Percentiles rank a stretch among this genome's conserved stretches.
phyloP scores from a whole-genome alignment of 2,113 vertebrate genomes.

The Centrocercus urophasianus region DNA sequence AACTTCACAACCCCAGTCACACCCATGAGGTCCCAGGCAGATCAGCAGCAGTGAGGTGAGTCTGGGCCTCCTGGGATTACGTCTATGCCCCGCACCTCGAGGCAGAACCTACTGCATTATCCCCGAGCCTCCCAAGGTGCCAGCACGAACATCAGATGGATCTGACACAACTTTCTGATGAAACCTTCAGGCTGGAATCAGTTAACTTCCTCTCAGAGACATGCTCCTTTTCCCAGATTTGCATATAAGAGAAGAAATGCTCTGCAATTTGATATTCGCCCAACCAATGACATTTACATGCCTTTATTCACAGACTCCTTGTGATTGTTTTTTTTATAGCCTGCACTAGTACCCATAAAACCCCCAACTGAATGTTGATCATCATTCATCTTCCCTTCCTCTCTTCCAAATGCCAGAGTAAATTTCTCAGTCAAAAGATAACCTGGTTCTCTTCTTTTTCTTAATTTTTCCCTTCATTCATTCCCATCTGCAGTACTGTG shows the following conservation, averaged over 20 bases:
- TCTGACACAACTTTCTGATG: neutral
- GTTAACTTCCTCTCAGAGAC: slow-evolving; percentile 3
- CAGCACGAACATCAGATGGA: neutral
- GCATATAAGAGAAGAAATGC: slow-evolving; percentile 8
- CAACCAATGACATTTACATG: neutral
- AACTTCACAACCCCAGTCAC: neutral
- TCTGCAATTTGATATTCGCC: neutral
- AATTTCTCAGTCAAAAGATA: slow-evolving; percentile 32
- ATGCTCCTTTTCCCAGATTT: slow-evolving; percentile 10
- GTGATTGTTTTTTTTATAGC: neutral
- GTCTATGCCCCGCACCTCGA: neutral
- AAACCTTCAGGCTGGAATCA: neutral
- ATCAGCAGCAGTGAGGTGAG: neutral
- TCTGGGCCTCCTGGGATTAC: neutral
- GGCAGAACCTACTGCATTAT: accelerated
- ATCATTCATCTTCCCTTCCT: neutral
- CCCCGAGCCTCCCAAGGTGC: neutral
- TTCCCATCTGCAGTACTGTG: no score
- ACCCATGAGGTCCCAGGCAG: neutral
- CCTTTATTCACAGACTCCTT: neutral
- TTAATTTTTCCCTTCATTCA: neutral
- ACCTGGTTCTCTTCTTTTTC: neutral
- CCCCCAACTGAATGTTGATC: neutral
- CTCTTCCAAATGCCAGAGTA: neutral
- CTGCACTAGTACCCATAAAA: neutral